Evolutionary conservation across 2,113 vertebrate species (phyloP).

Genomic region (Halcyon malimbica): DNA sequence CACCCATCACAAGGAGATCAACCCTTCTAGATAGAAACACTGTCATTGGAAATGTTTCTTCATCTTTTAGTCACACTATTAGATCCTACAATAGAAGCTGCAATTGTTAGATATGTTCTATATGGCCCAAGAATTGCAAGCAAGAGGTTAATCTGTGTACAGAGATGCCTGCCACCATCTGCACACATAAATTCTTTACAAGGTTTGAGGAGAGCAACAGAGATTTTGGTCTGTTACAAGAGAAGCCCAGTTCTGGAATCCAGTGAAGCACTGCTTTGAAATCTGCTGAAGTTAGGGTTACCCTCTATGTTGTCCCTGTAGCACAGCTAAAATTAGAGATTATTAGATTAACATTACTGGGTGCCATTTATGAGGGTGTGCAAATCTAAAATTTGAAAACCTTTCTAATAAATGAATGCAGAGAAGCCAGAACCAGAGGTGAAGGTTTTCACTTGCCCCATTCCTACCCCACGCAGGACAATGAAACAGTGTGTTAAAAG

Average conservation of each 20-base stretch:
- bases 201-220: neutral
- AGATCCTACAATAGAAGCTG: neutral
- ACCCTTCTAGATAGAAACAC: neutral
- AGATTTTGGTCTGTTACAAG: neutral
- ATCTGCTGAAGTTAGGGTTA: neutral
- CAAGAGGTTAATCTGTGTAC: neutral
- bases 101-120: neutral
- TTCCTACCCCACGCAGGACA: neutral
- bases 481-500: neutral
- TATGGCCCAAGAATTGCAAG: neutral
- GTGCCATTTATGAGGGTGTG: neutral
- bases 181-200: neutral
- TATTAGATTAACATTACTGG: no score
- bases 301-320: fast-evolving
- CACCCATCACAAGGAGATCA: neutral
- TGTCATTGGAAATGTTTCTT: neutral
- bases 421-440: neutral
- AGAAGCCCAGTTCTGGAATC: neutral
- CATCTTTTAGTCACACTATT: neutral
- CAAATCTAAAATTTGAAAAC: neutral
- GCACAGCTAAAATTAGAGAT: neutral
- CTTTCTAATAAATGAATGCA: neutral
- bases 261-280: neutral
- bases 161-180: neutral
- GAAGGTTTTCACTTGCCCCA: neutral